Conservation (phyloP, 1,140 invertebrate species). For the Lerema accius region DNA sequence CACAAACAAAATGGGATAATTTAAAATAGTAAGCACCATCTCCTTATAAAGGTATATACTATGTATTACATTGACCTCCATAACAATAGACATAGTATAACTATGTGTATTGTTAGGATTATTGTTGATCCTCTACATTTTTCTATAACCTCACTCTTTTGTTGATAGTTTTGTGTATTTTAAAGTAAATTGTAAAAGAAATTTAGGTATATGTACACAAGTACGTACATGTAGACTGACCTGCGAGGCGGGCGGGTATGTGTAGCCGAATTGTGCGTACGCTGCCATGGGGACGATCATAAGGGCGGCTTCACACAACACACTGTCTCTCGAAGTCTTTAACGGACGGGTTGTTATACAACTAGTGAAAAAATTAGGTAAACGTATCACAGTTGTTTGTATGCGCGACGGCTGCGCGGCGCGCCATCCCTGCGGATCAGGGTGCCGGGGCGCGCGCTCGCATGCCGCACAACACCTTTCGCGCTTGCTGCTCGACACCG, state of each 20-base stretch:
- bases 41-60: no score
- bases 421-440: constrained; percentile 72
- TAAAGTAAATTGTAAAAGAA: no score
- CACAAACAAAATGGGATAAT: no score
- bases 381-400: constrained; percentile 73
- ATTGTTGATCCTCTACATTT: not conserved
- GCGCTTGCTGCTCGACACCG: constrained; percentile 62
- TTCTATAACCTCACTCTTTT: not conserved
- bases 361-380: constrained; percentile 62
- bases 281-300: constrained; percentile 88
- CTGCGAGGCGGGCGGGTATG: constrained; percentile 91
- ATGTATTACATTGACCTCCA: no score
- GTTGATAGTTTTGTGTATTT: no score
- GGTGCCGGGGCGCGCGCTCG: constrained; percentile 57
- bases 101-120: not conserved
- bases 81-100: no score
- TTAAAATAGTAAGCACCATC: no score
- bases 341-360: constrained; percentile 66
- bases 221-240: constrained; percentile 70
- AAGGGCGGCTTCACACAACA: constrained; percentile 77
- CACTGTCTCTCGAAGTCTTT: constrained; percentile 79
- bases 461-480: constrained; percentile 62
- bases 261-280: constrained; percentile 92
- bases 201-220: no score
- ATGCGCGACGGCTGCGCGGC: constrained; percentile 68